Base-by-base conservation (phyloP, 2,888 invertebrate genomes). In the Fragum sueziense region DNA sequence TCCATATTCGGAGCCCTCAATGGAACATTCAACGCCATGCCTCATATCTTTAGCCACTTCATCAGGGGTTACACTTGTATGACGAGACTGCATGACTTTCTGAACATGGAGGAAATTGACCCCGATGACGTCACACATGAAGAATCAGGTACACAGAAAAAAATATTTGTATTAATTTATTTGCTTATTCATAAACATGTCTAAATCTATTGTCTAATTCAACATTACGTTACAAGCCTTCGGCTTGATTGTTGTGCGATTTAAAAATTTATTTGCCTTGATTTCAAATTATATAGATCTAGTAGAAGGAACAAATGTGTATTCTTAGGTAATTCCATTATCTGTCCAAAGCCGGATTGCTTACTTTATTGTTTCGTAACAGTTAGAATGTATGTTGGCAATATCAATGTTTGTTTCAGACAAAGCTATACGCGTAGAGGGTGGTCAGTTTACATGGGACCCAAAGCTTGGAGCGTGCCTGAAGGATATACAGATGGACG, bases 21-120 rank as follows among this genome's bases (percentile, higher is more conserved):
- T 94, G 97, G 98, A 94, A 98, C 99, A 91, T 95, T 99, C 93
- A 97, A 97, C 92, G 97, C 98, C 96, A 96, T 98, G 94, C 98
- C 98, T 92, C 97, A 97, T 96, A 96, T 98, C 95, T 96, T 98
- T 93, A 86, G 91, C 52, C 82, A 85, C 67, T 71, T 77, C 14
- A 67, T 84, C n/a, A 84, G 76, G 57, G 74, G 68, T 17, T 69
- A 27, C n/a, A 87, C 87, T 20, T 87, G 86, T 0, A n/a, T 86
- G 7, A 79, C 76, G 31, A 70, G 88, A 11, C 69, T 88, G 31
- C 71, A 76, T 20, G 80, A 77, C 31, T 88, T 86, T 62, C 76
- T 88, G 9, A 85, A 82, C 59, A 74, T 79, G 69, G 84, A 82
- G 17, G 88, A 88, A 17, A 41, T 87, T 14, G 86, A 87, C 59